Evolutionary conservation across 2,113 vertebrate genomes (phyloP), one percentile per base, ranked within the genome.

Genomic region (Stercorarius parasiticus): DNA sequence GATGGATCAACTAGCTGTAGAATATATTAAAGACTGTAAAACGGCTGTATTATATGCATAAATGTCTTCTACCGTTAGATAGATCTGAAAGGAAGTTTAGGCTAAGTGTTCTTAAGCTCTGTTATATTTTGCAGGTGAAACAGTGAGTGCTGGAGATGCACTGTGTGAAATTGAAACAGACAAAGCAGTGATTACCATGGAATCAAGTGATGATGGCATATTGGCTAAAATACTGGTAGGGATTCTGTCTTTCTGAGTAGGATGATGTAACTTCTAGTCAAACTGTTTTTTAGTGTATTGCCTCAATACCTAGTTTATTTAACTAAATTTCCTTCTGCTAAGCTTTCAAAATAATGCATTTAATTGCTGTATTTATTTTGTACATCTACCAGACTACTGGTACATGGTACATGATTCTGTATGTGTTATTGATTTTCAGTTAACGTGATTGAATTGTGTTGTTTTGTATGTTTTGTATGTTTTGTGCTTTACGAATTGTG

Each of bases 91-190:
- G 38, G 45, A 82, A 47, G 7, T 19, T 65, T 45, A 78, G 34
- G 23, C 3, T 69, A 65, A 61, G 22, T 38, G 12, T 87, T 47
- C 34, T 86, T 22, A 88, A 89, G 15, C 86, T 83, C 27, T 77
- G 49, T 93, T 88, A 70, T 96, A 34, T 97, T 96, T 98, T 97
- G 27, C 97, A 99, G 99, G 99, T 97, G 99, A 99, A 74, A 78
- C 94, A 5, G 99, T 99, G 91, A 99, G 97, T 83, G 97, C 95
- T 71, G 99, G 99, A 32, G 99, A 99, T 91, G 98, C 99, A 3
- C 95, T 99, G 58, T 99, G 99, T 97, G 99, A 99, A 96, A 99
- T 99, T 40, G 99, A 99, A 98, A 99, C 99, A 0, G 99, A 99
- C 98, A 99, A 99, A 96, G 99, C 99, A 1, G 99, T 99, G 95